These are phyloP conservation scores for Molossus alvarezi DNA, from an alignment of 2,797 vertebrate species.

Conservation along the genomic window DNA sequence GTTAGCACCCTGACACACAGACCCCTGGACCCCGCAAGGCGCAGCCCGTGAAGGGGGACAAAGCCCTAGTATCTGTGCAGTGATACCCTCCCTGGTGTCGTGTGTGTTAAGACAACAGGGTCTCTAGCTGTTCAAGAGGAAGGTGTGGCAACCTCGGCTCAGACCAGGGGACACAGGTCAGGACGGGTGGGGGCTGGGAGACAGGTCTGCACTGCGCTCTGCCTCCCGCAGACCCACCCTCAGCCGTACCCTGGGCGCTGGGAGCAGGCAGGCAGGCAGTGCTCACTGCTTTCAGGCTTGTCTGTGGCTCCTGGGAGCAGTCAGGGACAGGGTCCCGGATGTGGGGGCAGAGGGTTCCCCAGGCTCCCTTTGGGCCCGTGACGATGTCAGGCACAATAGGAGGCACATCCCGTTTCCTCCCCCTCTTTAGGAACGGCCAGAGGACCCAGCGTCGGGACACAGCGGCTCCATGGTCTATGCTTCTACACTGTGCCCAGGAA, in stretches of 20 bases:
- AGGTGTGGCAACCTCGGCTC: background rate
- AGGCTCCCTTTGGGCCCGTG: background rate
- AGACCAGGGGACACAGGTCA: background rate
- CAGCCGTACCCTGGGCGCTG: background rate
- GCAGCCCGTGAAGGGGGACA: background rate
- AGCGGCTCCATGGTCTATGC: background rate
- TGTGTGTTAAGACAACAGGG: background rate
- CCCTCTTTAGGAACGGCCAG: background rate
- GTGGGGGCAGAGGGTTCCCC: background rate
- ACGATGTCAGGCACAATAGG: background rate
- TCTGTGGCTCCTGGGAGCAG: background rate
- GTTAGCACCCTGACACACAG: conserved; percentile 48
- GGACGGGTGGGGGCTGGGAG: background rate
- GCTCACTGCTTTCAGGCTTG: background rate
- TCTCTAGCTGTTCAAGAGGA: background rate
- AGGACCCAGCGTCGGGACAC: background rate
- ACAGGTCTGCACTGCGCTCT: background rate
- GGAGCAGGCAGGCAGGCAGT: background rate
- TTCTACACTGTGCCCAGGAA: background rate
- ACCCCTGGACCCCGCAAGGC: background rate
- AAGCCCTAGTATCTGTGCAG: background rate
- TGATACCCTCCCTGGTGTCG: background rate
- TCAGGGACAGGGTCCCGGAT: background rate
- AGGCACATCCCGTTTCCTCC: background rate
- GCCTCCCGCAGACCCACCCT: background rate